These are phyloP conservation scores for Sebastes cheni DNA, from an alignment of 2,797 vertebrate genomes.

Conservation along the genomic window DNA sequence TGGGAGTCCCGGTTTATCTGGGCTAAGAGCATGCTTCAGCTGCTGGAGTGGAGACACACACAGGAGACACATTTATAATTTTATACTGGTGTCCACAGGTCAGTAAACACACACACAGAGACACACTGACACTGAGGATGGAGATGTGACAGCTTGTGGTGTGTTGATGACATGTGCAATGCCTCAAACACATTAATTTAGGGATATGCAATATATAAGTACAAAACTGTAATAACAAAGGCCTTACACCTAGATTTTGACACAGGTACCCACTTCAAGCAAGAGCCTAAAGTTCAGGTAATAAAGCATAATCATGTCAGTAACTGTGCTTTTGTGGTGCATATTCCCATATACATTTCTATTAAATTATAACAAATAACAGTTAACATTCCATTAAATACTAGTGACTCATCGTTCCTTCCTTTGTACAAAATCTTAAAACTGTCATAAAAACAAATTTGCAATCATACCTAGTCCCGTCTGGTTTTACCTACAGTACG, in stretches of 20 bases:
- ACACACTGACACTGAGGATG: not conserved
- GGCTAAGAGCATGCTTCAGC: slow-evolving; percentile 94
- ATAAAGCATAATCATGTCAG: not conserved
- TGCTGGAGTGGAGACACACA: slow-evolving; percentile 44
- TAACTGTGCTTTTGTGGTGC: not conserved
- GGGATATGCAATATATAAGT: not conserved
- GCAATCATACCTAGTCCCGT: not conserved
- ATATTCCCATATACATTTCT: not conserved
- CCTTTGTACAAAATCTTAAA: accelerated
- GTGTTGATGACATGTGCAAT: not conserved
- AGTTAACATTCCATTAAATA: not conserved
- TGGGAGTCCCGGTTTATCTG: slow-evolving; percentile 98
- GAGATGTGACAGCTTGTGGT: not conserved
- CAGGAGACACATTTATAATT: not conserved
- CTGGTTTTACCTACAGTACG: not conserved
- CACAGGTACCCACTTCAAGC: not conserved
- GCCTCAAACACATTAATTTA: not conserved
- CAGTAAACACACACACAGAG: not conserved
- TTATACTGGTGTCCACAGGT: not conserved
- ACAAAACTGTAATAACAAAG: not conserved
- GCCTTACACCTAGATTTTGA: not conserved
- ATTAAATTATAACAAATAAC: not conserved
- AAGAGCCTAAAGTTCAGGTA: not conserved
- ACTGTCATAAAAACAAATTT: not conserved
- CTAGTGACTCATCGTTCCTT: not conserved